These are phyloP conservation scores for Rhyzopertha dominica DNA, from an alignment of 1,140 invertebrate species.

Conservation along the genomic window DNA sequence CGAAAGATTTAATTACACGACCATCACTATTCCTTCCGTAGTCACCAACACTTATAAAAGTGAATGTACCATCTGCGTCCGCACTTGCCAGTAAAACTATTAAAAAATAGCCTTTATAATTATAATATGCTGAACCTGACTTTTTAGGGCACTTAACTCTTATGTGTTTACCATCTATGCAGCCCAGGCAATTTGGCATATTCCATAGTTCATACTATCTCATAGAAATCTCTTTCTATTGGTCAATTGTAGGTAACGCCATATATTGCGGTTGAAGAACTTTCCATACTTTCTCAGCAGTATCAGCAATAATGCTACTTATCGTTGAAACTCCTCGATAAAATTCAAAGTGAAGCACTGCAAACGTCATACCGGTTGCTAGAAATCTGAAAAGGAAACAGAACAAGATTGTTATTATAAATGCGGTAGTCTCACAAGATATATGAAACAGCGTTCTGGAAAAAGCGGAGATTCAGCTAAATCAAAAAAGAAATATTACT, in stretches of 20 bases:
- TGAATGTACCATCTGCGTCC: conserved; percentile 45
- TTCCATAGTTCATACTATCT: conserved; percentile 25
- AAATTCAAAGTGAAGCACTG: conserved; percentile 13
- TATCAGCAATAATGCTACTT: conserved; percentile 18
- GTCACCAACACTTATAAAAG: conserved; percentile 44
- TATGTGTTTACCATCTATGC: conserved; percentile 48
- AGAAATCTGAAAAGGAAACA: conserved; percentile 17
- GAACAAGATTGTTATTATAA: conserved; percentile 1
- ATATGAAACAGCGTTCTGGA: conserved; percentile 2
- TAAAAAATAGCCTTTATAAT: conserved; percentile 45
- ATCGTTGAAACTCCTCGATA: conserved; percentile 21
- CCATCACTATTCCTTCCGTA: conserved; percentile 37
- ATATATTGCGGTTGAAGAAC: conserved; percentile 19
- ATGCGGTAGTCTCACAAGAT: conserved; percentile 6
- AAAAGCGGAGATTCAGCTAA: conserved; percentile 8
- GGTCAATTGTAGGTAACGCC: conserved; percentile 15
- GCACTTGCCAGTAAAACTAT: conserved; percentile 45
- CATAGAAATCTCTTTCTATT: conserved; percentile 17
- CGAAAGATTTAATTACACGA: conserved; percentile 9
- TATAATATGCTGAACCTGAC: conserved; percentile 43
- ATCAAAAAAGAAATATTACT: conserved; percentile 16
- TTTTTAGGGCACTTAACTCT: conserved; percentile 34
- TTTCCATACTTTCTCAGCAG: conserved; percentile 10
- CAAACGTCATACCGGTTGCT: conserved; percentile 15
- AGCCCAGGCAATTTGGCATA: conserved; percentile 46